These are phyloP conservation scores for Carposina sasakii DNA, from an alignment of 1,140 invertebrate genomes.

Conservation along the genomic window DNA sequence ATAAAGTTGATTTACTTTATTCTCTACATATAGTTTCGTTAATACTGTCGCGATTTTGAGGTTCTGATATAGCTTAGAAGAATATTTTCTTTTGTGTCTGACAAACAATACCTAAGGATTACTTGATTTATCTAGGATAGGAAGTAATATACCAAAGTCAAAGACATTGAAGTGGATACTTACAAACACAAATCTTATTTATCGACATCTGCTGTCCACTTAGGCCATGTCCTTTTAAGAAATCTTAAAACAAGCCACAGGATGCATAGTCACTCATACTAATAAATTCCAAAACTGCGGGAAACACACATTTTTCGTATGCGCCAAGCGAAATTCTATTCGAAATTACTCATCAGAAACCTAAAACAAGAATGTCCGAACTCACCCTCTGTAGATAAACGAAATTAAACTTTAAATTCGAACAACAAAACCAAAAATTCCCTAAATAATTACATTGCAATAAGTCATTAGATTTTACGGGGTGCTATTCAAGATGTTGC, in stretches of 20 bases:
- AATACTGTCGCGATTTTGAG: too few relatives aligned
- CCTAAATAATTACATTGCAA: slow-evolving; percentile 32
- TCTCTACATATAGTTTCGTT: too few relatives aligned
- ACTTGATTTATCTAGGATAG: too few relatives aligned
- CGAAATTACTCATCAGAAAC: slow-evolving; percentile 23
- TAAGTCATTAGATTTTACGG: slow-evolving; percentile 59
- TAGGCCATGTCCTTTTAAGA: slow-evolving; percentile 31
- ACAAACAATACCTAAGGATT: too few relatives aligned
- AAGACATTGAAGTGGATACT: too few relatives aligned
- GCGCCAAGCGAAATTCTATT: slow-evolving; percentile 55
- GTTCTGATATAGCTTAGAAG: too few relatives aligned
- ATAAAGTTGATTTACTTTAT: too few relatives aligned
- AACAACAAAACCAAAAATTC: slow-evolving; percentile 25
- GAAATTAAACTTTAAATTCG: slow-evolving; percentile 27
- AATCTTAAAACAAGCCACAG: slow-evolving; percentile 37
- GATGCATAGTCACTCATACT: slow-evolving; percentile 39
- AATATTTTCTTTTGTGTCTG: too few relatives aligned
- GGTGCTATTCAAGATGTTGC: slow-evolving; percentile 66
- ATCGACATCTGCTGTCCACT: slow-evolving; percentile 45
- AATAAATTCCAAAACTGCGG: slow-evolving; percentile 62
- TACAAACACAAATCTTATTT: too few relatives aligned
- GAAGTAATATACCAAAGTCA: too few relatives aligned
- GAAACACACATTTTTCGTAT: slow-evolving; percentile 58
- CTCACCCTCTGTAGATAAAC: too few relatives aligned
- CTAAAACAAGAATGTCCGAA: too few relatives aligned